Evolutionary conservation across 64 coral and sea anemone species (phyloP).

Genomic region (Actinia tenebrosa): DNA sequence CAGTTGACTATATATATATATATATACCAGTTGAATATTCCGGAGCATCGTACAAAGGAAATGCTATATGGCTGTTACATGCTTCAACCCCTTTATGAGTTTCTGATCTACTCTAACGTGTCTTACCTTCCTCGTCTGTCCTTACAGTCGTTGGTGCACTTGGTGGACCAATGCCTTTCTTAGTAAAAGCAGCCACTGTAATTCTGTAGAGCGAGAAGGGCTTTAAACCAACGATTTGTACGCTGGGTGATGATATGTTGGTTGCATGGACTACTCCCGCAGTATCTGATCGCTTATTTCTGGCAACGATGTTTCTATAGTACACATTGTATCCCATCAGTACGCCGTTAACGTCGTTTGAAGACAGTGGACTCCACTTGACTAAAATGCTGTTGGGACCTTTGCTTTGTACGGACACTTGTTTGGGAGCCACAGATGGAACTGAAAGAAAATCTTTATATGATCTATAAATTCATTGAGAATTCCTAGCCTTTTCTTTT

Average conservation of each 20-base stretch:
- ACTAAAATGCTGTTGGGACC: slow-evolving; percentile 48
- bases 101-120: neutral
- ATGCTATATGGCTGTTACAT: too few species aligned
- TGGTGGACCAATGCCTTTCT: slow-evolving; percentile 20
- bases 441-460: neutral
- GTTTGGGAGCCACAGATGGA: slow-evolving; percentile 32
- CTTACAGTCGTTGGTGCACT: slow-evolving; percentile 24
- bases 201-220: slow-evolving; percentile 32
- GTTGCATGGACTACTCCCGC: slow-evolving; percentile 13
- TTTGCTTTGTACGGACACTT: slow-evolving; percentile 13
- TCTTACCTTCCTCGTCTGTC: slow-evolving; percentile 57
- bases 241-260: slow-evolving; percentile 12
- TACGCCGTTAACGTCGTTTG: slow-evolving; percentile 33
- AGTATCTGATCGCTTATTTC: neutral
- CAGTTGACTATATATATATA: too few species aligned
- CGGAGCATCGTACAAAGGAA: too few species aligned
- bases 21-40: too few species aligned
- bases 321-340: slow-evolving; percentile 46
- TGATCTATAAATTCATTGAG: neutral
- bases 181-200: slow-evolving; percentile 41
- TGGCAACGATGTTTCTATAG: neutral
- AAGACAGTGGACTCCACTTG: slow-evolving; percentile 37
- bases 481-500: neutral
- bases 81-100: too few species aligned
- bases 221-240: slow-evolving; percentile 31